Percentiles rank a stretch among this genome's conserved stretches.
phyloP scores from a whole-genome alignment of 30 jellyfish, hydroid and myxozoan genomes.

The Clytia hemisphaerica region DNA sequence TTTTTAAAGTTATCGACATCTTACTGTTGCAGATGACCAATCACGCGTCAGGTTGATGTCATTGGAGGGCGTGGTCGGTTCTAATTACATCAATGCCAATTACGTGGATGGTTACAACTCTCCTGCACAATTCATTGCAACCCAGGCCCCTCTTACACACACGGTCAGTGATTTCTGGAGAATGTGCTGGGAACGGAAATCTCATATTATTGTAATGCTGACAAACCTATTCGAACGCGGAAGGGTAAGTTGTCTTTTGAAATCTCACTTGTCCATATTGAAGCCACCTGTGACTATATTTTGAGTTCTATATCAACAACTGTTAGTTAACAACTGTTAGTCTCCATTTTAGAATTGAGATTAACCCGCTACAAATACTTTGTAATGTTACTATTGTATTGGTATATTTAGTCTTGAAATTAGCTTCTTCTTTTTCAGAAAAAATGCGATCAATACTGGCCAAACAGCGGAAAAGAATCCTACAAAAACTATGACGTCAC shows the following conservation, averaged over 20 bases:
- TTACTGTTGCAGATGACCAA: conserved; percentile 74
- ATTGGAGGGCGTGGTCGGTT: conserved; percentile 71
- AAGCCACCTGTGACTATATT: not conserved
- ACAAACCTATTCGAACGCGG: conserved; percentile 73
- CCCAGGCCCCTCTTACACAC: conserved; percentile 82
- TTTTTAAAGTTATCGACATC: no score
- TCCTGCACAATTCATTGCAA: conserved; percentile 63
- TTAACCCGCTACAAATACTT: not conserved
- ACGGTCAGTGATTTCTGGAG: conserved; percentile 83
- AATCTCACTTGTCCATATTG: not conserved
- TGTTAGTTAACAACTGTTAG: not conserved
- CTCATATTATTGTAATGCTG: conserved; percentile 63
- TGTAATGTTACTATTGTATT: no score
- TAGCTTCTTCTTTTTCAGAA: conserved; percentile 22
- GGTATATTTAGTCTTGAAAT: not conserved
- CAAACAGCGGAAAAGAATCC: conserved; percentile 38
- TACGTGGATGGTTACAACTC: conserved; percentile 69
- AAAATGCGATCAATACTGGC: conserved; percentile 95
- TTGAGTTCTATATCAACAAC: not conserved
- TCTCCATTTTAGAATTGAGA: no score
- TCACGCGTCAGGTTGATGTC: conserved; percentile 76
- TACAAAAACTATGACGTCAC: conserved; percentile 46
- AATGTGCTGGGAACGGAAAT: conserved; percentile 79
- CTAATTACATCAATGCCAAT: conserved; percentile 81
- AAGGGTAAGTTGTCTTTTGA: conserved; percentile 37